Evolutionary conservation across 1,140 invertebrate species (phyloP).

Genomic region (Pararge aegeria): DNA sequence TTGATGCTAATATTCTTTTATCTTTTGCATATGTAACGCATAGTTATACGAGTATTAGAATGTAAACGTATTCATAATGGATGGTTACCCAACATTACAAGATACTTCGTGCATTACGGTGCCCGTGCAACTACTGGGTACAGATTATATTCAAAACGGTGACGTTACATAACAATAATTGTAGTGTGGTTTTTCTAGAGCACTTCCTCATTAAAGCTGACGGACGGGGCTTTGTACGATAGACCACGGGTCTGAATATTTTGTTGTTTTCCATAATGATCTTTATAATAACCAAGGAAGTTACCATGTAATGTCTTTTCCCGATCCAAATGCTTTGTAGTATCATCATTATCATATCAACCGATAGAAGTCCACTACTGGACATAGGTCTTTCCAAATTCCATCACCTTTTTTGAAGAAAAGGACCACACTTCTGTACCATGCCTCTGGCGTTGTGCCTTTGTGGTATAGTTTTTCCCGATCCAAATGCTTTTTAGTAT

Average conservation of each 20-base stretch:
- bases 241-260: constrained; percentile 14
- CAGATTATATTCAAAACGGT: constrained; percentile 30
- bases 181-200: constrained; percentile 66
- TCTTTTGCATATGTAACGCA: neutral
- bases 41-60: neutral
- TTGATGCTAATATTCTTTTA: too few species aligned
- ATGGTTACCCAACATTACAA: constrained; percentile 21
- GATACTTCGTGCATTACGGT: constrained; percentile 13
- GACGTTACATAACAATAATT: constrained; percentile 64
- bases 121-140: constrained; percentile 10
- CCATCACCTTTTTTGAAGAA: too few species aligned
- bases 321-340: too few species aligned
- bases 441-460: too few species aligned
- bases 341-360: too few species aligned
- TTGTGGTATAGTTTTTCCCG: too few species aligned
- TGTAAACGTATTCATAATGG: constrained; percentile 20
- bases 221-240: constrained; percentile 40
- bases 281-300: neutral
- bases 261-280: neutral
- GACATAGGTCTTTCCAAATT: too few species aligned
- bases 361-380: too few species aligned
- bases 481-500: too few species aligned
- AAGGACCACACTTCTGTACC: too few species aligned
- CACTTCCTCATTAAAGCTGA: constrained; percentile 70
- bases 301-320: too few species aligned